Base-by-base conservation (phyloP, 2,113 vertebrate genomes). In the Mohoua ochrocephala region DNA sequence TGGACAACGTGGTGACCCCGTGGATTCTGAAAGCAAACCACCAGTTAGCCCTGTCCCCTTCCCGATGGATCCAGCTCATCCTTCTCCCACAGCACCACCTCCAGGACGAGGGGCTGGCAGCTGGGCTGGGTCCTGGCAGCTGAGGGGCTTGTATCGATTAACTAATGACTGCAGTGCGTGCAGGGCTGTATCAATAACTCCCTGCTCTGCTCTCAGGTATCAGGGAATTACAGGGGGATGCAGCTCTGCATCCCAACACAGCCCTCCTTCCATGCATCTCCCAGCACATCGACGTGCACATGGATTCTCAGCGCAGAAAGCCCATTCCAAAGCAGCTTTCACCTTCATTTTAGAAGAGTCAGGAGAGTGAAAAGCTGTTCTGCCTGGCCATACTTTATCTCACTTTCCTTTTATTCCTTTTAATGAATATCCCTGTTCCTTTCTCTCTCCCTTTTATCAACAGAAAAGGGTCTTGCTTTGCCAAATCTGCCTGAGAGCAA, bases 401-500 rank as follows among this genome's bases (percentile, higher is more conserved):
- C 64, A 13, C 87, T 85, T 94, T n/a, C 84, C 74, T 91, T 89
- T 95, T 89, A 93, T 92, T 90, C 87, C 53, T 76, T 95, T 89
- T 94, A 93, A 93, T 89, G 88, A 89, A 60, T 87, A 84, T 61
- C 91, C 65, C 73, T 83, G 78, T 50, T 91, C 95, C 50, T 88
- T 92, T 60, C 39, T 78, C 94, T 65, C 47, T 53, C 69, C 75
- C 89, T 93, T 92, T 95, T 84, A 93, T 95, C 95, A 95, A 88
- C 88, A 84, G 71, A 87, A 86, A 83, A 95, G 74, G 89, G 90
- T 65, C 69, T 90, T 76, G 64, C 91, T 95, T 86, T 95, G 95
- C 97, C 97, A 97, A 93, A 97, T 78, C 94, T 94, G 91, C 80
- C 83, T 20, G 74, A 80, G 87, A 92, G 77, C 87, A 93, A 96